Base-by-base conservation (phyloP, 2,888 invertebrate species). In the Caenorhabditis plicata region DNA sequence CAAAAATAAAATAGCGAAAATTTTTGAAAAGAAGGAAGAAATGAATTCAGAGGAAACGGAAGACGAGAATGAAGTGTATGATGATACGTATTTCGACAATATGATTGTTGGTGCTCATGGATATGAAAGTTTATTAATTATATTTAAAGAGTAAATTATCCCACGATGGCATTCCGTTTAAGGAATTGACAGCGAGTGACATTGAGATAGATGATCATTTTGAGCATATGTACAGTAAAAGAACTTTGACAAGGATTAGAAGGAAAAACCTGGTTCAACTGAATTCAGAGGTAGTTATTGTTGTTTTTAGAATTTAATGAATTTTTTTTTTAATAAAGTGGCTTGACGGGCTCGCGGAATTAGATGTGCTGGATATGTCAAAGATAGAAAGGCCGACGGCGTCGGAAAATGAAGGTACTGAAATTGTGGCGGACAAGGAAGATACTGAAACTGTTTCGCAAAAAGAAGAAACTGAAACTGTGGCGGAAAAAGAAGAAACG, bases 121-220 rank as follows among this genome's bases (percentile, higher is more conserved):
- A n/a, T n/a, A n/a, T n/a, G n/a, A n/a, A n/a, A n/a, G n/a, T n/a
- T n/a, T n/a, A n/a, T n/a, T n/a, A n/a, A n/a, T n/a, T n/a, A n/a
- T n/a, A n/a, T n/a, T n/a, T n/a, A n/a, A n/a, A n/a, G n/a, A n/a
- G n/a, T n/a, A n/a, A n/a, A n/a, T n/a, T n/a, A n/a, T n/a, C n/a
- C n/a, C n/a, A 57, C 32, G 63, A 63, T 31, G 54, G 54, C 3
- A 50, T 54, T 36, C 25, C 27, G 19, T 19, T 46, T 4, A 20
- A 1, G 0, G 17, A 15, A 13, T 26, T 54, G 35, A 57, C 33
- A 22, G 32, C 46, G 0, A 41, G 36, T n/a, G 47, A 63, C 20
- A 33, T 29, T 0, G 49, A 63, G 11, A 57, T 57, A 23, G 57
- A 63, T 22, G 63, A 63, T 20, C 49, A 49, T 17, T 4, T 3